Evolutionary conservation across 2,888 invertebrate genomes (phyloP).

Genomic region (Apocheima hispidaria): DNA sequence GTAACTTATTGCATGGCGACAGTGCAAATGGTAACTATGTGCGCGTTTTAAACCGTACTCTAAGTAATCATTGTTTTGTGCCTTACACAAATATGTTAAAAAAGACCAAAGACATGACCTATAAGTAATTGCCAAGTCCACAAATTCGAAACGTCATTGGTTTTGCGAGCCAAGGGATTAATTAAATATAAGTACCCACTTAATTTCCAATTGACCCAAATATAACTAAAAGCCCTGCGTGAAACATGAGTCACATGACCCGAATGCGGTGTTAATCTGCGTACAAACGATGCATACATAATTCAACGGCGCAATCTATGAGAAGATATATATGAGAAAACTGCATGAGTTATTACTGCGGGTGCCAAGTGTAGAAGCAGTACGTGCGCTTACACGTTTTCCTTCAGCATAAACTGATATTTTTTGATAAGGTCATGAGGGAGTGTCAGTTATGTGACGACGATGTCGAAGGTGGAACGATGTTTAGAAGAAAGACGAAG

Average conservation of each 20-base stretch:
- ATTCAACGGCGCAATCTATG: constrained; percentile 41
- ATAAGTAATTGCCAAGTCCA: not conserved
- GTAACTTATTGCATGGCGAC: too few species aligned
- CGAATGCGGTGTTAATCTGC: constrained; percentile 32
- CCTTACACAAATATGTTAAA: too few species aligned
- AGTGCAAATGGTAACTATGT: too few species aligned
- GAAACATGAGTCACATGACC: constrained; percentile 22
- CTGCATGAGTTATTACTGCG: constrained; percentile 21
- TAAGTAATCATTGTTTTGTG: too few species aligned
- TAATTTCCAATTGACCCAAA: constrained; percentile 14
- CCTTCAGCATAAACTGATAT: too few species aligned
- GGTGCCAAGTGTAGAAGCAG: constrained; percentile 4
- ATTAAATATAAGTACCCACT: not conserved
- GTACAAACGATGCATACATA: constrained; percentile 31
- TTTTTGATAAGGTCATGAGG: too few species aligned
- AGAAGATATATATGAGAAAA: constrained; percentile 49
- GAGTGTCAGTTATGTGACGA: too few species aligned
- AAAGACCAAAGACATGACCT: too few species aligned
- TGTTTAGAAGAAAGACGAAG: too few species aligned
- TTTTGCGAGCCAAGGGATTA: not conserved
- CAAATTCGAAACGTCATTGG: not conserved
- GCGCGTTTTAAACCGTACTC: too few species aligned
- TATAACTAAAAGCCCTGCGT: constrained; percentile 15
- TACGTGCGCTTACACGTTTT: not conserved
- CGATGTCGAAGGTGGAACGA: too few species aligned